These are phyloP conservation scores for Halichondria panicea DNA, from an alignment of 37 sponge, comb jelly and placozoan genomes.

Conservation along the genomic window DNA sequence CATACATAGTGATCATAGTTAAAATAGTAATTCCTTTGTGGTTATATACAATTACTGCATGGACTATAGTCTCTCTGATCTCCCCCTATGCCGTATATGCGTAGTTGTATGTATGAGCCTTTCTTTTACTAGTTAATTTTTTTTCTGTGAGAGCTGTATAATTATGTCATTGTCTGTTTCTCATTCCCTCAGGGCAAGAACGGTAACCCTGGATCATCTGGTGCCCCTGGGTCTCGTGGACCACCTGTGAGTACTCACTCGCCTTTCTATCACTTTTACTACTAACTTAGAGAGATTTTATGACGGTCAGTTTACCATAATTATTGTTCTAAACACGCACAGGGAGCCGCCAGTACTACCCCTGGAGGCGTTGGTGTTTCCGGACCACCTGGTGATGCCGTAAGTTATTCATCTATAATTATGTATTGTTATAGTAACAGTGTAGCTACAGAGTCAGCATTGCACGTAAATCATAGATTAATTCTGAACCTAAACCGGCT, in stretches of 20 bases:
- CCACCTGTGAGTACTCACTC: slow-evolving; percentile 51
- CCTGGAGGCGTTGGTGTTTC: slow-evolving; percentile 39
- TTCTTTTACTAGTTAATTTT: not conserved
- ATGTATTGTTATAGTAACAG: too few relatives aligned
- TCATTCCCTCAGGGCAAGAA: slow-evolving; percentile 36
- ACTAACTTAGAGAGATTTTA: not conserved
- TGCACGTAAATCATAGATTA: too few relatives aligned
- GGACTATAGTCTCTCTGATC: not conserved
- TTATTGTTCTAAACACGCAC: not conserved
- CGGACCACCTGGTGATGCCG: slow-evolving; percentile 53
- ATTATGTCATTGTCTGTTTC: not conserved
- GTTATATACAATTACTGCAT: not conserved
- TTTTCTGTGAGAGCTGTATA: not conserved
- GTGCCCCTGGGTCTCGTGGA: slow-evolving; percentile 56
- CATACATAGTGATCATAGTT: too few relatives aligned
- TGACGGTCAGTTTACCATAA: not conserved
- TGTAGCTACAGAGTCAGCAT: too few relatives aligned
- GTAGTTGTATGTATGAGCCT: not conserved
- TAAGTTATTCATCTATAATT: too few relatives aligned
- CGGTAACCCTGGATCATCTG: slow-evolving; percentile 48
- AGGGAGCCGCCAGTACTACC: slow-evolving; percentile 11
- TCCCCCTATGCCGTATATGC: not conserved
- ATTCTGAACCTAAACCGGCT: too few relatives aligned
- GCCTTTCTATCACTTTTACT: too few relatives aligned
- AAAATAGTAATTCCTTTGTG: too few relatives aligned